phyloP scores from a whole-genome alignment of 2,797 vertebrate genomes.

The Babyrousa celebensis region DNA sequence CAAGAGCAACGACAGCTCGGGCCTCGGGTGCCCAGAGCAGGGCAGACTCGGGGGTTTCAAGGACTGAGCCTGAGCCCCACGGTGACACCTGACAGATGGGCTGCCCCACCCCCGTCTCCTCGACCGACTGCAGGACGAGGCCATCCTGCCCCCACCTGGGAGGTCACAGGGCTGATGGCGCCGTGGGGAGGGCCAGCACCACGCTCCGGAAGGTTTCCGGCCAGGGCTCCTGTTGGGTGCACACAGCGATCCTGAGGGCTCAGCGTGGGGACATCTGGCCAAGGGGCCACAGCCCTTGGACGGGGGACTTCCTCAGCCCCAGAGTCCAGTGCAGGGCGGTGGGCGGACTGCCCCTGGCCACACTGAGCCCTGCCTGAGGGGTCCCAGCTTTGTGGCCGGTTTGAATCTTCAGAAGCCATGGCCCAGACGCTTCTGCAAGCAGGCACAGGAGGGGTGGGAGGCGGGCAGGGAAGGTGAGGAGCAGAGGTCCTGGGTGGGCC shows the following conservation, averaged over 20 bases:
- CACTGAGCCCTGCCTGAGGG: not conserved
- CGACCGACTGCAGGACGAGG: not conserved
- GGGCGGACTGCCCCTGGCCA: not conserved
- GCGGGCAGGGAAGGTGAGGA: not conserved
- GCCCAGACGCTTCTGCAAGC: not conserved
- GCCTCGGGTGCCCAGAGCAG: not conserved
- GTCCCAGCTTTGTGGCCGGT: not conserved
- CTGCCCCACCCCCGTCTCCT: rapidly evolving
- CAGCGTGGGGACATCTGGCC: not conserved
- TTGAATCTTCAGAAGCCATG: rapidly evolving
- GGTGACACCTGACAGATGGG: not conserved
- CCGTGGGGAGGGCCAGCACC: rapidly evolving
- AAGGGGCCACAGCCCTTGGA: not conserved
- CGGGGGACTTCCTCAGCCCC: not conserved
- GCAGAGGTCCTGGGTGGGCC: not conserved
- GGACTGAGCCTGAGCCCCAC: not conserved
- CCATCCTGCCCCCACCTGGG: not conserved
- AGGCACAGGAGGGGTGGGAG: rapidly evolving
- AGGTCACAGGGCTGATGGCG: not conserved
- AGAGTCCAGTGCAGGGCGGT: not conserved
- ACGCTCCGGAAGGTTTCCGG: not conserved
- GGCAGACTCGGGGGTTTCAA: rapidly evolving
- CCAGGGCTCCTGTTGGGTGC: rapidly evolving
- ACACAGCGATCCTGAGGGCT: not conserved
- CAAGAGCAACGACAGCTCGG: too few relatives aligned